Evolutionary conservation across 1,140 invertebrate species (phyloP).

Genomic region (Drosophila baimaii): DNA sequence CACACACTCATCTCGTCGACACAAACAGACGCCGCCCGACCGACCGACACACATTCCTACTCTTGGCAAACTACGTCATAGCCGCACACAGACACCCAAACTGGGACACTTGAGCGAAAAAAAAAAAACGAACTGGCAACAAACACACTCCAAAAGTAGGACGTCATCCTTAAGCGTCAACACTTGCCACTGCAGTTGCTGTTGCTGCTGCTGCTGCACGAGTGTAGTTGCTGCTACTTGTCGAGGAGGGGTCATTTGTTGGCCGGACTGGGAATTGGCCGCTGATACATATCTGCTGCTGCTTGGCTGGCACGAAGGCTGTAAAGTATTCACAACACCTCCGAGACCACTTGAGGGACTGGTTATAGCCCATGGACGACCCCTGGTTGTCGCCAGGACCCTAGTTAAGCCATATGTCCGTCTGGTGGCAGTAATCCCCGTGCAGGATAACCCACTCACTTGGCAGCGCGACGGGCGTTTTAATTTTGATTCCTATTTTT

Average conservation of each 20-base stretch:
- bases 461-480: conserved; percentile 29
- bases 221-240: conserved; percentile 6
- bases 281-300: conserved; percentile 14
- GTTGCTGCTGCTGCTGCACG: conserved; percentile 13
- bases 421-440: neutral
- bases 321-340: conserved; percentile 46
- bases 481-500: conserved; percentile 11
- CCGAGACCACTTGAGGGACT: conserved; percentile 47
- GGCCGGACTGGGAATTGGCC: conserved; percentile 43
- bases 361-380: conserved; percentile 15
- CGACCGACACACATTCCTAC: conserved; percentile 20
- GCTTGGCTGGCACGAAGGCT: conserved; percentile 29
- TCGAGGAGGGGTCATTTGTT: conserved; percentile 17
- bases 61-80: conserved; percentile 64
- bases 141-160: conserved; percentile 64
- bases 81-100: conserved; percentile 44
- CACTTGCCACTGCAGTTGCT: conserved; percentile 40
- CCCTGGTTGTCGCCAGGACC: neutral
- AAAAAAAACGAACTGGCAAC: conserved; percentile 28
- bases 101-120: conserved; percentile 10
- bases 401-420: conserved; percentile 22
- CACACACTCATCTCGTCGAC: conserved; percentile 14
- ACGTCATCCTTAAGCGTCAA: conserved; percentile 73
- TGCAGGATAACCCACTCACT: conserved; percentile 29
- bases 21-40: conserved; percentile 5